phyloP scores from a whole-genome alignment of 2,113 vertebrate genomes.

The Ornithorhynchus anatinus region DNA sequence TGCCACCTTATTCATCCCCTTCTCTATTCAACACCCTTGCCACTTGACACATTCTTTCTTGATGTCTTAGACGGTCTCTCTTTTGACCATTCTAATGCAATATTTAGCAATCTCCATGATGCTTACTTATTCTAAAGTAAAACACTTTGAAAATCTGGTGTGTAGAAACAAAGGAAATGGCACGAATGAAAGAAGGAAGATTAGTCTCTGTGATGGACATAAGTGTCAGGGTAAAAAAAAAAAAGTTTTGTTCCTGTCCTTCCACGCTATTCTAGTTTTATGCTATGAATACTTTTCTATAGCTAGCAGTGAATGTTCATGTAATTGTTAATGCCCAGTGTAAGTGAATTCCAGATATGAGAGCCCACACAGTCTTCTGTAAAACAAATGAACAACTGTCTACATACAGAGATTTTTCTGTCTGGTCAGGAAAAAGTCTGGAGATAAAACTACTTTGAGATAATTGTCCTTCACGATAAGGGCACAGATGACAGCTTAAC shows the following conservation, averaged over 20 bases:
- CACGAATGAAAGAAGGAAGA: too few relatives aligned
- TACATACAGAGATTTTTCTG: conserved; percentile 37
- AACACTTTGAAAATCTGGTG: too few relatives aligned
- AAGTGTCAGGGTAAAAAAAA: too few relatives aligned
- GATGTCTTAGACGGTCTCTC: neutral
- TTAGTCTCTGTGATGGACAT: too few relatives aligned
- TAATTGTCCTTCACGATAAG: conserved; percentile 49
- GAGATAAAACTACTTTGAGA: conserved; percentile 44
- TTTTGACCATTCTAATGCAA: neutral
- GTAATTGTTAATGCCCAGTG: neutral
- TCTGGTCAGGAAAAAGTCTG: conserved; percentile 50
- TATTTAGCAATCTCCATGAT: neutral
- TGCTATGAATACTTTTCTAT: too few relatives aligned
- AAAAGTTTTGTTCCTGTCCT: neutral
- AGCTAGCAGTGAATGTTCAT: neutral
- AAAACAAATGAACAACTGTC: conserved; percentile 17
- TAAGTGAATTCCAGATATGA: conserved; percentile 4
- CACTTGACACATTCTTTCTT: neutral
- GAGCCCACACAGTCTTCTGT: neutral
- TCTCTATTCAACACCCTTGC: neutral
- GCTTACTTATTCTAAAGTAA: too few relatives aligned
- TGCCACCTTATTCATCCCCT: neutral
- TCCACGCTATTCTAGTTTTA: neutral
- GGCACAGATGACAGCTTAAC: conserved; percentile 40
- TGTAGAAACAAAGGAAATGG: too few relatives aligned